Base-by-base conservation (phyloP, 2,888 invertebrate genomes). In the Dynastes grantii region DNA sequence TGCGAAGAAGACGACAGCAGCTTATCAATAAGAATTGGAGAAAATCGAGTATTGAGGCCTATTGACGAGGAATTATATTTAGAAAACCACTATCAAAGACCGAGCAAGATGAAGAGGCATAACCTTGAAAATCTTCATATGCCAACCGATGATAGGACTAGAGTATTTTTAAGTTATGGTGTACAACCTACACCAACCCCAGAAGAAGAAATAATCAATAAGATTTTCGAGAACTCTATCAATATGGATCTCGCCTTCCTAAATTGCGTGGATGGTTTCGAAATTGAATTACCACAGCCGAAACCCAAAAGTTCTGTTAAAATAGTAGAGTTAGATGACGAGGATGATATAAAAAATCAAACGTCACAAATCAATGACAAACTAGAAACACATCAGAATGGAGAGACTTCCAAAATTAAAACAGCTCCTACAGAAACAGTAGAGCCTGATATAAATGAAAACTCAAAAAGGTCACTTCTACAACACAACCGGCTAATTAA, bases 171-270 rank as follows among this genome's bases (percentile, higher is more conserved):
- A 61, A 75, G 73, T 45, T 75, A 75, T 45, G 73, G 73, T 9
- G 45, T 75, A 22, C 73, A 75, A 49, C 73, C 61, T 29, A 61
- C 61, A 13, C 61, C 73, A 45, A 61, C 61, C 0, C 73, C 61
- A 11, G 27, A 29, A 45, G 45, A 13, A 11, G 45, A 61, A 6
- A 1, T 45, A 2, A 6, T 29, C 13, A 13, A 75, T 27, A 61
- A 29, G 8, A 49, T 45, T 22, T 75, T 61, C n/a, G 61, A 75
- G 27, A 27, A 13, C 6, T 61, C 73, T 45, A n/a, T 1, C 8
- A 75, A 61, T 63, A 75, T 75, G 73, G 73, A 75, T 45, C 13
- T 75, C 11, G 73, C 73, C 6, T 75, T 75, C 29, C n/a, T 75
- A 61, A 75, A 61, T 13, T 75, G 73, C 40, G 11, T 49, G n/a